Percentiles rank a stretch among this genome's conserved stretches.
Conservation (phyloP, 2,113 vertebrate species). For the Columba livia region DNA sequence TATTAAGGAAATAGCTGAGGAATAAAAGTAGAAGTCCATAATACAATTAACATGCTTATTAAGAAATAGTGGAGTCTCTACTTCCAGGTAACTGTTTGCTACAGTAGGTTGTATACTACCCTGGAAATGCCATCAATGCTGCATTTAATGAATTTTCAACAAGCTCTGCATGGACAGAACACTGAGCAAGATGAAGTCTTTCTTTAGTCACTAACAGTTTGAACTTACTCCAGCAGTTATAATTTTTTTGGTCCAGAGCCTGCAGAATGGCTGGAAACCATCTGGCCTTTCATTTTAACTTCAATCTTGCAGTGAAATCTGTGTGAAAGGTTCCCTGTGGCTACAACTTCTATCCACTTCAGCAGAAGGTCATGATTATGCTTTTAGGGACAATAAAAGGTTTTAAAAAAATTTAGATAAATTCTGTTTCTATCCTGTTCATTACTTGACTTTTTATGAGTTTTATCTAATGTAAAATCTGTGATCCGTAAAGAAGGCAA, state of each 20-base stretch:
- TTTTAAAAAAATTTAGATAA: conserved; percentile 50
- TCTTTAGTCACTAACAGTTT: neutral
- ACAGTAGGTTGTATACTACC: neutral
- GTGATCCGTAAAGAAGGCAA: conserved; percentile 79
- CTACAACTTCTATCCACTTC: conserved; percentile 5
- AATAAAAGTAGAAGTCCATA: neutral
- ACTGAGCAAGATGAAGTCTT: neutral
- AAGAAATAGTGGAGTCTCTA: neutral
- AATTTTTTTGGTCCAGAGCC: conserved; percentile 3
- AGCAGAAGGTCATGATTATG: conserved; percentile 47
- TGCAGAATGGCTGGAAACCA: conserved; percentile 28
- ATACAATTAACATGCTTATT: neutral
- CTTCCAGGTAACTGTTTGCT: neutral
- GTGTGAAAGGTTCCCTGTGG: conserved; percentile 32
- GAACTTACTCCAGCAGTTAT: neutral
- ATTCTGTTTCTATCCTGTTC: neutral
- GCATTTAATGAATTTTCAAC: neutral
- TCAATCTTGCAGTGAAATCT: conserved; percentile 28
- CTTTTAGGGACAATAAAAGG: conserved; percentile 40
- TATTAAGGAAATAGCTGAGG: neutral
- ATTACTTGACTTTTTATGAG: conserved; percentile 75
- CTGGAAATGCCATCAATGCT: neutral
- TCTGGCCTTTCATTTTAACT: conserved; percentile 45
- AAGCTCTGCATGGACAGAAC: neutral
- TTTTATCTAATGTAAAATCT: conserved; percentile 67